These are phyloP conservation scores for Coleophora deauratella DNA, from an alignment of 2,888 invertebrate species.

Conservation along the genomic window DNA sequence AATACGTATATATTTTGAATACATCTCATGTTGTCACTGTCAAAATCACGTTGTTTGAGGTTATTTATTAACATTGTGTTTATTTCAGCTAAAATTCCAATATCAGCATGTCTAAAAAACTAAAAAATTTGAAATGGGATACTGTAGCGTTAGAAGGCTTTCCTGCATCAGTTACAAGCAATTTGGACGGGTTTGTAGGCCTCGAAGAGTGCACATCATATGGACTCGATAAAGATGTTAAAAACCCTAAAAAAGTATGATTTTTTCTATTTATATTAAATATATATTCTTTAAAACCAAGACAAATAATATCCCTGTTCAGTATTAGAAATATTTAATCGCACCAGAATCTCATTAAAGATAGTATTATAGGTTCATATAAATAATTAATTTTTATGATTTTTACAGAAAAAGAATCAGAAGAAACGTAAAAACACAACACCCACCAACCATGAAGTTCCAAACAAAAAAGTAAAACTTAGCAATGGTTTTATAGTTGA, in stretches of 20 bases:
- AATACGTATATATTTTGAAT: too few species aligned
- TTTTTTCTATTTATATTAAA: background rate
- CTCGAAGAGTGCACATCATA: conserved; percentile 86
- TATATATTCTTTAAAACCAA: background rate
- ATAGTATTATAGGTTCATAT: too few species aligned
- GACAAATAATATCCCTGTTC: background rate
- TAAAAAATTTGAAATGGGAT: conserved; percentile 73
- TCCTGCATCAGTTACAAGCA: conserved; percentile 42
- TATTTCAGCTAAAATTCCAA: too few species aligned
- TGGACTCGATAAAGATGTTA: conserved; percentile 62
- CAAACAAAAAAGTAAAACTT: conserved; percentile 39
- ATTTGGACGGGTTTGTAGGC: conserved; percentile 81
- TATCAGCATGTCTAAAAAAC: conserved; percentile 46
- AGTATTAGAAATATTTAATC: background rate
- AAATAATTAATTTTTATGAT: background rate
- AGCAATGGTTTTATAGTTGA: conserved; percentile 57
- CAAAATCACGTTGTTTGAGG: too few species aligned
- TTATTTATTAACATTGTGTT: too few species aligned
- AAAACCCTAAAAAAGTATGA: conserved; percentile 46
- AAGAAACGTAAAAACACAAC: conserved; percentile 27
- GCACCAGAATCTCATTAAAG: too few species aligned
- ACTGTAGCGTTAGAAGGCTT: conserved; percentile 77
- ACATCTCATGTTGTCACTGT: too few species aligned
- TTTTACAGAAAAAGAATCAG: conserved; percentile 21
- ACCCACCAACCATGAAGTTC: conserved; percentile 27